Base-by-base conservation (phyloP, 1,140 invertebrate genomes). In the Ridgeia piscesae region DNA sequence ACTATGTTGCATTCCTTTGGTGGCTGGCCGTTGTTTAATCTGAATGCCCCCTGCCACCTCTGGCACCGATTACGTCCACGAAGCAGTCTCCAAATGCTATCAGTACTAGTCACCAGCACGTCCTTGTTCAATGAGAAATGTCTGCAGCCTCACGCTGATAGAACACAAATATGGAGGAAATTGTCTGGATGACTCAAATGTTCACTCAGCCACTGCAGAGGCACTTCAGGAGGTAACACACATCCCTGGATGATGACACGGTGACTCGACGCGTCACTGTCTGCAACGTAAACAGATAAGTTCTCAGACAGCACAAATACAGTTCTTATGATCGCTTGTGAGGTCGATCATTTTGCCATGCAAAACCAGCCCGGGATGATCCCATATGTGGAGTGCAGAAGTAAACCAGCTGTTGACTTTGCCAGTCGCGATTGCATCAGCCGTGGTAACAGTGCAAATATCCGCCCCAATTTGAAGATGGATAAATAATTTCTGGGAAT, bases 151-250 rank as follows among this genome's bases (percentile, higher is more conserved):
- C 89, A 90, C 11, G 35, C 58, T 77, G 91, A 34, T 2, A 92
- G 31, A 58, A 95, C 35, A 93, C 95, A 96, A 58, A 97, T 96
- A 97, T 99, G 99, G 93, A 99, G 96, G 96, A 99, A 99, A 96
- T 99, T 99, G 95, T 99, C 99, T 4, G 99, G 98, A 96, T 99
- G 99, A 96, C 99, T 99, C 91, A 99, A 96, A 96, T 99, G 99
- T 96, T 99, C 98, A 31, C 98, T 99, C 95, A 99, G 97, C 99
- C 99, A 99, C 95, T 99, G 98, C 11, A 99, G 94, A 6, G 99
- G 98, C n/a, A 98, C 99, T 91, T 99, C 98, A 88, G 97, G 94
- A 6, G 98, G 98, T 92, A 98, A 97, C 94, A 97, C 96, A 92
- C 99, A 97, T 0, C 99, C 99, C 96, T 99, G 99, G 91, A 98